These are phyloP conservation scores for Sander lucioperca DNA, from an alignment of 2,113 vertebrate genomes.

Conservation along the genomic window DNA sequence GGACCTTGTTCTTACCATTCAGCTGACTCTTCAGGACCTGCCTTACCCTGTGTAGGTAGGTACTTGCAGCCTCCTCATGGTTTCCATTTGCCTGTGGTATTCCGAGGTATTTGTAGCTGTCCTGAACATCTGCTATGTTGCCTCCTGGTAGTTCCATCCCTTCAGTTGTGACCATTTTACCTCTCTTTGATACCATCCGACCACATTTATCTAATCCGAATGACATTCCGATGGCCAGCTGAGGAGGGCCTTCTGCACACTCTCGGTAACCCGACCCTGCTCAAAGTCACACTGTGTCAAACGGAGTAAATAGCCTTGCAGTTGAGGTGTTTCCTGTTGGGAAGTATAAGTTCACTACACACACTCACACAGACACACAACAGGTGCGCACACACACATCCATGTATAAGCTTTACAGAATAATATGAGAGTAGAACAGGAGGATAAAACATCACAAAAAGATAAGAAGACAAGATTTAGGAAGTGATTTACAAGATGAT, in stretches of 20 bases:
- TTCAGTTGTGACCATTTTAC: too few species aligned
- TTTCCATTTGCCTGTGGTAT: too few species aligned
- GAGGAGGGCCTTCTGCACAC: constrained; percentile 49
- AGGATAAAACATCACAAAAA: not conserved
- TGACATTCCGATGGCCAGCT: not conserved
- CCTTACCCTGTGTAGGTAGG: too few species aligned
- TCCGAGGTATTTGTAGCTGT: too few species aligned
- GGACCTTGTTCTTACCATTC: too few species aligned
- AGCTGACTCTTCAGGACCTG: too few species aligned
- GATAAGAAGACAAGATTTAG: not conserved
- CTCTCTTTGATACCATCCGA: too few species aligned
- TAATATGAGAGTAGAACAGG: not conserved
- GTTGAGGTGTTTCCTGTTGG: constrained; percentile 80
- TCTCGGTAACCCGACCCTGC: constrained; percentile 72
- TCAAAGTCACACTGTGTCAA: constrained; percentile 70
- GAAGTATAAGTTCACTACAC: constrained; percentile 50
- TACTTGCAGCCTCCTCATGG: too few species aligned
- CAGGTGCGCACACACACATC: not conserved
- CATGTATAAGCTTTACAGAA: not conserved
- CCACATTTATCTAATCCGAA: too few species aligned
- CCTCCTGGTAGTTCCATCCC: too few species aligned
- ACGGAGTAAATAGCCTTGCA: constrained; percentile 72
- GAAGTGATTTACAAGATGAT: not conserved
- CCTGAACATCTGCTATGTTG: too few species aligned
- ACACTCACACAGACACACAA: not conserved